Evolutionary conservation across 2,113 vertebrate genomes (phyloP), one percentile per base, ranked within the genome.

Genomic region (Ornithorhynchus anatinus): DNA sequence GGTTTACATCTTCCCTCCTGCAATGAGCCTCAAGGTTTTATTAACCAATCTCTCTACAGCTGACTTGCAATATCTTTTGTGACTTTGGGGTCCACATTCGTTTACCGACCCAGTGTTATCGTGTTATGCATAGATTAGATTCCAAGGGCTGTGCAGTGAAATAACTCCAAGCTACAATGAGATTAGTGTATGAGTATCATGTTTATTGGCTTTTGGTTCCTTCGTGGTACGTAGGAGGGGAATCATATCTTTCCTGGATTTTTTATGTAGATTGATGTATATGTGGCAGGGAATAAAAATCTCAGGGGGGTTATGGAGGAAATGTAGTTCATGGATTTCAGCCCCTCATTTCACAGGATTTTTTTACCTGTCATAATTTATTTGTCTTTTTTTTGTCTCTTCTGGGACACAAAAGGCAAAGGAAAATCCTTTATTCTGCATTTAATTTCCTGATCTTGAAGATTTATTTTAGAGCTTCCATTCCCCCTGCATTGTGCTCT

Each of bases 401-500:
- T 56, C 60, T 39, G 37, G 69, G 53, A 63, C 60, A 61, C 70
- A 67, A 70, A 68, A 51, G 75, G 65, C 62, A 75, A 81, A 81
- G 75, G 63, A 72, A 87, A 79, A 72, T 85, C 72, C 53, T 75
- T 78, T 67, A 8, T n/a, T 45, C 57, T 59, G 72, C 51, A 64
- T n/a, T 70, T 4, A 35, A 58, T 62, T 54, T 65, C 32, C 33
- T 31, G 10, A 60, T 61, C 63, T 54, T 61, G 58, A 66, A 74
- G 77, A 43, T 77, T 57, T 51, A 53, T 70, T 72, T 69, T 61
- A 36, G 12, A 63, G 64, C 63, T 79, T 69, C 77, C 79, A 85
- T 81, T 81, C 47, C 39, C 47, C 39, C 51, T 17, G 5, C 8
- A 7, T 52, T 13, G 52, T 53, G 58, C 25, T 32, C 42, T 53